Base-by-base conservation (phyloP, 2,797 vertebrate species). In the Trematomus bernacchii region DNA sequence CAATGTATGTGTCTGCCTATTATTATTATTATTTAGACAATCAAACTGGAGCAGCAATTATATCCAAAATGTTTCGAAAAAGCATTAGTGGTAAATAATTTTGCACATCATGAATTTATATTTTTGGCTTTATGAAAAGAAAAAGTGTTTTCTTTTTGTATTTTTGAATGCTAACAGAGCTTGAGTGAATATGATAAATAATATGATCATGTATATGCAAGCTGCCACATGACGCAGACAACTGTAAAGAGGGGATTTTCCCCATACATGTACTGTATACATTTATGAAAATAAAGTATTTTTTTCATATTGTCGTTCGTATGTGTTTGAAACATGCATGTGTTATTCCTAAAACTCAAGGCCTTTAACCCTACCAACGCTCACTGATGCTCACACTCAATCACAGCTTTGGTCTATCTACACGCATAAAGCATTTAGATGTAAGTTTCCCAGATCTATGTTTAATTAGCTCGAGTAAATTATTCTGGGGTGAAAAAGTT, bases 281-380 rank as follows among this genome's bases (percentile, higher is more conserved):
- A 93, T 93, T 94, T 94, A 89, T 91, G 85, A 89, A 85, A 95
- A 93, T 95, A 94, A 96, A 95, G 77, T 94, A 94, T 95, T 94
- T 94, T 94, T 96, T 93, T 87, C 87, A 92, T 70, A 83, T 82
- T 30, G 30, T 65, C 42, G 73, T 58, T 13, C 18, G 55, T 12
- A 63, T 52, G 27, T 60, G 8, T 79, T n/a, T 61, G 23, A 27
- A 57, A 44, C 18, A 23, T 23, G 37, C 55, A n/a, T 19, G 46
- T 42, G 19, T 51, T 13, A 50, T 64, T 66, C 14, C 54, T 58
- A 23, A 52, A 46, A n/a, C 19, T 13, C 43, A 53, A n/a, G 3
- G 44, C 16, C 23, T 37, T 18, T 44, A 10, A 42, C 14, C 10
- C n/a, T 27, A 40, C 0, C 11, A 1, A 3, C 10, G 12, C 16